A percentile compares a stretch with the other conserved stretches of the same genome.
Evolutionary conservation across 2,797 vertebrate genomes (phyloP).

Genomic region (Platyrinchus mystaceus): DNA sequence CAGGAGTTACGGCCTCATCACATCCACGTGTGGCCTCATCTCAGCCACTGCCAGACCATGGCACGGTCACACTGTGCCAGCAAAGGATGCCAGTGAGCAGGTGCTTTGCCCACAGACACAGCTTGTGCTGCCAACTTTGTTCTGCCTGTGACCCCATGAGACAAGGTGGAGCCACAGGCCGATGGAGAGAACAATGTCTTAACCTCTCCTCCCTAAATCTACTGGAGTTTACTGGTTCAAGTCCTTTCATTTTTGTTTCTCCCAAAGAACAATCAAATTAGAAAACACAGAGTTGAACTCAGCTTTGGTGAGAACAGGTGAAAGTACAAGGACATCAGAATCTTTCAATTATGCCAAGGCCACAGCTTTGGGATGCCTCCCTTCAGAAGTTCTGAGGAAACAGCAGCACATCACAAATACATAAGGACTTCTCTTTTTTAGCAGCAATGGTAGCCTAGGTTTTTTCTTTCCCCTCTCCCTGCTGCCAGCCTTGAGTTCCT

Average conservation of each 20-base stretch:
- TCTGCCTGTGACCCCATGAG: neutral
- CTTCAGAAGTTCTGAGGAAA: neutral
- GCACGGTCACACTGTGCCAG: neutral
- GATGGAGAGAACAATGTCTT: neutral
- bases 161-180: neutral
- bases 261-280: neutral
- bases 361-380: neutral
- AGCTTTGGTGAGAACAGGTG: neutral
- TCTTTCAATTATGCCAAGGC: neutral
- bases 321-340: neutral
- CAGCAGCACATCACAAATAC: neutral
- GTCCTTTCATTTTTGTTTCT: neutral
- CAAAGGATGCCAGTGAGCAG: neutral
- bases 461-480: neutral
- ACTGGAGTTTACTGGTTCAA: neutral
- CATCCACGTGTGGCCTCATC: accelerated
- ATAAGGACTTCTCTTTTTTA: neutral
- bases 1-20: neutral
- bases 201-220: neutral
- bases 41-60: neutral
- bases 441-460: neutral
- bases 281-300: neutral
- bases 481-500: neutral
- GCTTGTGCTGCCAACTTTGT: neutral
- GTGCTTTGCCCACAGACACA: neutral